A percentile compares a stretch with the other conserved stretches of the same genome.
phyloP scores from a whole-genome alignment of 2,797 vertebrate species.

The Neosilurus hyrtlii region DNA sequence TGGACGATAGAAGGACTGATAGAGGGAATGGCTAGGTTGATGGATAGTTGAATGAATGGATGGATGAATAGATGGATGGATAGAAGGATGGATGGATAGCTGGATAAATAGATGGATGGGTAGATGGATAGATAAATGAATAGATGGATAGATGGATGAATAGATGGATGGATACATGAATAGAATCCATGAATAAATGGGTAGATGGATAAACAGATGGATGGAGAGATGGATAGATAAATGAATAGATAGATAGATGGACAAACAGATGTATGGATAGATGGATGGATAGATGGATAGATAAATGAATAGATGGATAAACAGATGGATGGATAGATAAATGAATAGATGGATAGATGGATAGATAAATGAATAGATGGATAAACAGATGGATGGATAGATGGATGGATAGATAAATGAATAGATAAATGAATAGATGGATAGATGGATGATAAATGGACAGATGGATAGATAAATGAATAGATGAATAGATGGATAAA shows the following conservation, averaged over 20 bases:
- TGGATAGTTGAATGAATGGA: background rate
- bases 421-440: background rate
- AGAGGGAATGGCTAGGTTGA: background rate
- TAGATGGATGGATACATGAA: background rate
- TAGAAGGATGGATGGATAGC: background rate
- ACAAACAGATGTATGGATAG: background rate
- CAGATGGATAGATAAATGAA: background rate
- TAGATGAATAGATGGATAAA: background rate
- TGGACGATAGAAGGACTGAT: background rate
- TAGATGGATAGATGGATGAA: background rate
- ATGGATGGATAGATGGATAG: background rate
- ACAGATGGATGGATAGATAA: background rate
- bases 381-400: background rate
- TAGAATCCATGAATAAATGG: too few relatives aligned
- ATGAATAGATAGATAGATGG: background rate
- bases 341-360: background rate
- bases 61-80: background rate
- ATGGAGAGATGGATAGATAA: background rate
- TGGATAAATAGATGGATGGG: background rate
- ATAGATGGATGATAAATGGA: too few relatives aligned
- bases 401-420: background rate
- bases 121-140: background rate
- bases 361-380: background rate
- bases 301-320: background rate
- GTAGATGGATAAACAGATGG: background rate